Conservation (phyloP, 2,797 vertebrate species). For the Vultur gryphus region DNA sequence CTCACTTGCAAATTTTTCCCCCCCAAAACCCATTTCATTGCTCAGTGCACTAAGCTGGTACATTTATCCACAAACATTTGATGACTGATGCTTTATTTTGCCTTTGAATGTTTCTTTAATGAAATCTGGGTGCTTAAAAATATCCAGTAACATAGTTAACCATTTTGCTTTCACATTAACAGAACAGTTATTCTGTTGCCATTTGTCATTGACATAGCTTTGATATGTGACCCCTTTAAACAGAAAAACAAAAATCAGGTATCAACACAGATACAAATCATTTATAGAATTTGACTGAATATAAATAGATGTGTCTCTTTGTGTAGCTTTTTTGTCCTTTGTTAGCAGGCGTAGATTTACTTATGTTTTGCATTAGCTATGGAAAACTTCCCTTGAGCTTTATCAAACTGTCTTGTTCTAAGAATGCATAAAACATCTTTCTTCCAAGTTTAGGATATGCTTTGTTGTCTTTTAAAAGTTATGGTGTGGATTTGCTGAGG, state of each 20-base stretch:
- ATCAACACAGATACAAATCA: background rate
- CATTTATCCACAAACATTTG: conserved; percentile 66
- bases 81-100: conserved; percentile 67
- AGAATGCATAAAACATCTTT: background rate
- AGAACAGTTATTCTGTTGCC: background rate
- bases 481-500: conserved; percentile 28
- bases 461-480: conserved; percentile 40
- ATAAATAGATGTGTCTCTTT: background rate
- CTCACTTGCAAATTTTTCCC: conserved; percentile 41
- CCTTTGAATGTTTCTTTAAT: conserved; percentile 64
- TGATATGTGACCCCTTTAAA: background rate
- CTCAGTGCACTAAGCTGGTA: conserved; percentile 33
- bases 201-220: background rate
- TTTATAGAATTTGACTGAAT: background rate
- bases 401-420: background rate
- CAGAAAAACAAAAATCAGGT: background rate
- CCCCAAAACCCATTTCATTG: conserved; percentile 5
- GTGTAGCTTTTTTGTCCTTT: background rate
- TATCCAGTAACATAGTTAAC: conserved; percentile 35
- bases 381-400: conserved; percentile 34
- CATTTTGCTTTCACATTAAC: conserved; percentile 9
- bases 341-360: background rate
- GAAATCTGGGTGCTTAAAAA: conserved; percentile 51
- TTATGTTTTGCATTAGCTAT: conserved; percentile 34
- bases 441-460: background rate